Percentiles rank a stretch among this genome's conserved stretches.
Evolutionary conservation across 2,888 invertebrate genomes (phyloP).

Genomic region (Pelosia muscerda): DNA sequence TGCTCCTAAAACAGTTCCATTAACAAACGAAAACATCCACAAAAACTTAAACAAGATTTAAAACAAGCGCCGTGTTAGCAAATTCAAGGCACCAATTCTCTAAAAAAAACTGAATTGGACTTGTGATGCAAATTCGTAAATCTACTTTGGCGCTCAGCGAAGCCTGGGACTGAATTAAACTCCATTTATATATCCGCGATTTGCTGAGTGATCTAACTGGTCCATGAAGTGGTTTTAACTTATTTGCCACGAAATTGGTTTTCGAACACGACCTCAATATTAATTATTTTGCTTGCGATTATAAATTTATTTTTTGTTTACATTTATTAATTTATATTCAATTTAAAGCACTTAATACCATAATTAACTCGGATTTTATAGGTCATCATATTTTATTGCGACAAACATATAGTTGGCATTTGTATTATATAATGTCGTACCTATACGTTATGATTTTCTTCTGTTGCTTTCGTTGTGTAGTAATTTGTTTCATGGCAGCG

Average conservation of each 20-base stretch:
- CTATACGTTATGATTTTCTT: no score
- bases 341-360: no score
- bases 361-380: background rate
- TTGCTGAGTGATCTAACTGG: constrained; percentile 50
- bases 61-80: constrained; percentile 26
- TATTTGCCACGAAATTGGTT: constrained; percentile 47
- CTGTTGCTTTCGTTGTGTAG: no score
- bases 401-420: no score
- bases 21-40: constrained; percentile 22
- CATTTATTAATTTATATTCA: background rate
- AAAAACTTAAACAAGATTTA: constrained; percentile 30
- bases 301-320: constrained; percentile 19
- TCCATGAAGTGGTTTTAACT: constrained; percentile 50
- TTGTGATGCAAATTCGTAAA: constrained; percentile 55
- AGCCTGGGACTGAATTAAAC: constrained; percentile 55
- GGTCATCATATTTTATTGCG: background rate
- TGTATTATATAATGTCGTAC: no score
- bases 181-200: constrained; percentile 57
- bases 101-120: constrained; percentile 51
- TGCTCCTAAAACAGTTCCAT: constrained; percentile 9
- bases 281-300: constrained; percentile 35
- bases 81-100: constrained; percentile 40
- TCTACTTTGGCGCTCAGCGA: constrained; percentile 47
- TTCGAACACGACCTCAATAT: constrained; percentile 38
- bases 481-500: no score